Percentiles rank a stretch among this genome's conserved stretches.
Evolutionary conservation across 1,140 invertebrate genomes (phyloP).

Genomic region (Drosophila rhopaloa): DNA sequence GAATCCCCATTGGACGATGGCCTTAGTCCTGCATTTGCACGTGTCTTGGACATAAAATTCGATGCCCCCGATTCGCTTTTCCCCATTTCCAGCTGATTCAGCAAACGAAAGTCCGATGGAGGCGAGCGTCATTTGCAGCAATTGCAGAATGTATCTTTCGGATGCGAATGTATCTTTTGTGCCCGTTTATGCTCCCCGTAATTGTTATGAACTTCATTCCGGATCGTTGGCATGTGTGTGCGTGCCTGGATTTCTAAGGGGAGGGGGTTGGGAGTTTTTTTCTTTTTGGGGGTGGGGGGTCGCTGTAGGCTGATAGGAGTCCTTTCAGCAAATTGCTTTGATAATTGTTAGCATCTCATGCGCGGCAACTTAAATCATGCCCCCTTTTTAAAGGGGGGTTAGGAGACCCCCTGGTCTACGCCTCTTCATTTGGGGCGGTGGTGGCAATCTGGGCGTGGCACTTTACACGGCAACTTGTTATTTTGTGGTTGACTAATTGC

Average conservation of each 20-base stretch:
- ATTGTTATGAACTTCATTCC: slow-evolving; percentile 78
- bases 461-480: slow-evolving; percentile 78
- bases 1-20: slow-evolving; percentile 16
- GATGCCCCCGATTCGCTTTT: slow-evolving; percentile 1
- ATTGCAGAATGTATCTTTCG: slow-evolving; percentile 54
- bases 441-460: slow-evolving; percentile 56
- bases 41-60: slow-evolving; percentile 64
- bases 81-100: slow-evolving; percentile 36
- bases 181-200: slow-evolving; percentile 55
- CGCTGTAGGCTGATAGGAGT: not conserved
- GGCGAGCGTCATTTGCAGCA: slow-evolving; percentile 51
- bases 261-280: not conserved
- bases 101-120: slow-evolving; percentile 26
- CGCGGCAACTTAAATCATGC: slow-evolving; percentile 39
- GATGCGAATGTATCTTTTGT: slow-evolving; percentile 57
- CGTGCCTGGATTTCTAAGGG: slow-evolving; percentile 51
- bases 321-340: slow-evolving; percentile 60
- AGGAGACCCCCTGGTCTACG: not conserved
- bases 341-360: slow-evolving; percentile 69
- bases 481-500: slow-evolving; percentile 78
- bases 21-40: slow-evolving; percentile 56
- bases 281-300: not conserved
- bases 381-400: slow-evolving; percentile 18
- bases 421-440: not conserved
- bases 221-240: slow-evolving; percentile 40